Percentiles rank a stretch among this genome's conserved stretches.
phyloP scores from a whole-genome alignment of 2,797 vertebrate genomes.

The Eulemur albifrons region DNA sequence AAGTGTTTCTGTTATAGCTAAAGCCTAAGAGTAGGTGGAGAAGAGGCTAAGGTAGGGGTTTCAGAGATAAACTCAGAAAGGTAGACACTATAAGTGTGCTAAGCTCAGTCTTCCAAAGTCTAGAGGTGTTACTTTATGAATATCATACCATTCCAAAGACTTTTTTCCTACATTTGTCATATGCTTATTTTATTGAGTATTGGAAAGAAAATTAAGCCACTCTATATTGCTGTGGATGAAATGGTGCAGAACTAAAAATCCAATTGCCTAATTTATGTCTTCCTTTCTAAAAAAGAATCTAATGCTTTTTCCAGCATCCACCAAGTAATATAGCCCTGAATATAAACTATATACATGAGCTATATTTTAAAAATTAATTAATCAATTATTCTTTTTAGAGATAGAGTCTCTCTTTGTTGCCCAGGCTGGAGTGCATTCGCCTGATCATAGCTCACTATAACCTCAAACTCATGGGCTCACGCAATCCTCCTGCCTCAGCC shows the following conservation, averaged over 20 bases:
- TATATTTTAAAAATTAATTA: not conserved
- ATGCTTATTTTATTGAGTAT: conserved; percentile 33
- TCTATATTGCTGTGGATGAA: conserved; percentile 4
- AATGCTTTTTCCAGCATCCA: not conserved
- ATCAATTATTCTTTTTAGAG: not conserved
- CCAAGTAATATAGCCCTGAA: not conserved
- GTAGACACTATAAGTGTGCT: not conserved
- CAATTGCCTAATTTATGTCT: not conserved
- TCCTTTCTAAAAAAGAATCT: not conserved
- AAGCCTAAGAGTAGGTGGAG: not conserved
- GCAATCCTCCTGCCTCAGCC: not conserved
- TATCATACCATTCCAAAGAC: not conserved
- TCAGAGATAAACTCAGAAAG: not conserved
- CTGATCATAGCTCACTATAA: too few relatives aligned
- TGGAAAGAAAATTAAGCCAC: conserved; percentile 41
- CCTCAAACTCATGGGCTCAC: not conserved
- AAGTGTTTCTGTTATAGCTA: not conserved
- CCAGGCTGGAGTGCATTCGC: not conserved
- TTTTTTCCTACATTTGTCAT: conserved; percentile 22
- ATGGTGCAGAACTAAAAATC: conserved; percentile 25
- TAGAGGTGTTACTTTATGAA: not conserved
- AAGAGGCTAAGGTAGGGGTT: not conserved
- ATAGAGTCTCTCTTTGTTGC: not conserved
- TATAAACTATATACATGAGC: not conserved
- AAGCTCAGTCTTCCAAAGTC: not conserved